phyloP scores from a whole-genome alignment of 2,113 vertebrate species.

The Ictidomys tridecemlineatus region DNA sequence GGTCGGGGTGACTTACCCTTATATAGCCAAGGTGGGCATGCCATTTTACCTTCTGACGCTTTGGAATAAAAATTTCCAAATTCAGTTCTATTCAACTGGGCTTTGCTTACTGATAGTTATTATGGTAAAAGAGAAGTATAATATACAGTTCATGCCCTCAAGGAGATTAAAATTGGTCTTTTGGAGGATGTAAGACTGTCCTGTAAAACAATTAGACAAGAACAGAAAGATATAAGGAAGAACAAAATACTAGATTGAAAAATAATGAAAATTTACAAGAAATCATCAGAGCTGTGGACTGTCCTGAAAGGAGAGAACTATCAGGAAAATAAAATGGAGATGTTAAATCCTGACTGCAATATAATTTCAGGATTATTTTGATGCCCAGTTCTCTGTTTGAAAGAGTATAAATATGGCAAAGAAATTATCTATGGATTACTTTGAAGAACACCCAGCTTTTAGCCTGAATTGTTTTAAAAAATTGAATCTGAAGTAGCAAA shows the following conservation, averaged over 20 bases:
- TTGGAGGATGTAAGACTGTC: constrained; percentile 23
- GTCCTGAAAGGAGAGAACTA: background rate
- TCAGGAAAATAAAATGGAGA: background rate
- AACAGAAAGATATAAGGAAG: background rate
- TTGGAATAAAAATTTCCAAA: constrained; percentile 48
- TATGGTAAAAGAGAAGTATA: background rate
- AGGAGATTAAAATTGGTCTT: constrained; percentile 56
- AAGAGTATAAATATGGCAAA: background rate
- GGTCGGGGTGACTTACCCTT: background rate
- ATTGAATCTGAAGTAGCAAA: background rate
- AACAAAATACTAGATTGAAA: background rate
- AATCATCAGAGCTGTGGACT: background rate
- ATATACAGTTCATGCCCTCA: background rate
- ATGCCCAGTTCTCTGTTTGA: background rate
- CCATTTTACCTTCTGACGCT: constrained; percentile 34
- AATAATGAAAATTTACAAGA: background rate
- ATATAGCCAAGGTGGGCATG: background rate
- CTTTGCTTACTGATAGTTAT: constrained; percentile 19
- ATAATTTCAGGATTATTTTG: background rate
- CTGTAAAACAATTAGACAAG: background rate
- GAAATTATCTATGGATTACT: background rate
- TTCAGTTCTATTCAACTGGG: constrained; percentile 4
- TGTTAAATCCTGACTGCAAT: background rate
- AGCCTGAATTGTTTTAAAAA: background rate
- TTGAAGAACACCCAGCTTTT: background rate